phyloP scores from a whole-genome alignment of 1,140 invertebrate species.

The Drosophila navojoa region DNA sequence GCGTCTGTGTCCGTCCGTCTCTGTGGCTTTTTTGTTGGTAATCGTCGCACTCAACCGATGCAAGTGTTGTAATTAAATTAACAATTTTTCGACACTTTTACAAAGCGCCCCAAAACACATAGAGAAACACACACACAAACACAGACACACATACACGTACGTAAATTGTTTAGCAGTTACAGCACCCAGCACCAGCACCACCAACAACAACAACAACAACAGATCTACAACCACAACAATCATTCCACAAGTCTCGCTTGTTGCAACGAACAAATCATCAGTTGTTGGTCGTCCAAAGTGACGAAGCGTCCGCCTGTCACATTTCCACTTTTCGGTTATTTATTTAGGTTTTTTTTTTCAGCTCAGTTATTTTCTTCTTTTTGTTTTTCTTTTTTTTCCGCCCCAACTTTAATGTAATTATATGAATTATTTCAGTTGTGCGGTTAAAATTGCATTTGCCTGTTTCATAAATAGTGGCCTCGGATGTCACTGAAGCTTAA shows the following conservation, averaged over 20 bases:
- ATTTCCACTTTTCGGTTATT: constrained; percentile 28
- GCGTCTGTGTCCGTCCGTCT: constrained; percentile 29
- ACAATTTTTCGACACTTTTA: constrained; percentile 70
- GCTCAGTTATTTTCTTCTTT: no score
- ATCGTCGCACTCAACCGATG: constrained; percentile 77
- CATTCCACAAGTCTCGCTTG: constrained; percentile 39
- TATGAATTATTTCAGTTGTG: constrained; percentile 46
- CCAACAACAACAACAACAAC: constrained; percentile 21
- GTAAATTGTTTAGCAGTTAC: constrained; percentile 38
- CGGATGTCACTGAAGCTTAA: no score
- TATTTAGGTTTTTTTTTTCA: constrained; percentile 7
- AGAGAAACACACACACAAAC: constrained; percentile 38
- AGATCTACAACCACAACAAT: constrained; percentile 23
- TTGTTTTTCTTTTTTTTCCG: constrained; percentile 7
- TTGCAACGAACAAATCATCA: constrained; percentile 68
- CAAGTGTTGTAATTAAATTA: constrained; percentile 81
- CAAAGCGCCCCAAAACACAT: constrained; percentile 57
- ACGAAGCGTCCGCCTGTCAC: constrained; percentile 37
- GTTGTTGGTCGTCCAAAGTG: constrained; percentile 40
- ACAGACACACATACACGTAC: constrained; percentile 30
- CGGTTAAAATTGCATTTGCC: constrained; percentile 29
- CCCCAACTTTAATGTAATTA: constrained; percentile 43
- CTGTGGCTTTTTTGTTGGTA: constrained; percentile 56
- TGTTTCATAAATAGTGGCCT: constrained; percentile 29
- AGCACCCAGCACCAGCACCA: constrained; percentile 40